Conservation (phyloP, 92 coral and sea anemone species). For the Virgularia gustaviana region DNA sequence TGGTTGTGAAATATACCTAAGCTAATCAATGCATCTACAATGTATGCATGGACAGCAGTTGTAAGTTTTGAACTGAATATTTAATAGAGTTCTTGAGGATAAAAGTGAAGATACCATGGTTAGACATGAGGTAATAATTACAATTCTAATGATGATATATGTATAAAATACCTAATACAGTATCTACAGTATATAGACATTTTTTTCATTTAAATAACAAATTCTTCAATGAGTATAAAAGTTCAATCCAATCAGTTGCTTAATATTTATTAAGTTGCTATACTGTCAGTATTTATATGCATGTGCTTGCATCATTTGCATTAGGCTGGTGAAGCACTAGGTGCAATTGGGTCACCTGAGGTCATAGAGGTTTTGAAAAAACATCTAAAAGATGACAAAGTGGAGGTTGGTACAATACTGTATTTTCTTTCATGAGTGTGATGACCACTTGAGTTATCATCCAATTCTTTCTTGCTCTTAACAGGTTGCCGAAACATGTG, state of each 20-base stretch:
- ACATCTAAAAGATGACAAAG: constrained; percentile 65
- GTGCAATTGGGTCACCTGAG: constrained; percentile 84
- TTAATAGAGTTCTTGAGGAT: constrained; percentile 82
- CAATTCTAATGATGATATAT: no score
- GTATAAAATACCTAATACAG: no score
- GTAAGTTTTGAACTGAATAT: no score
- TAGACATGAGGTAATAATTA: constrained; percentile 77
- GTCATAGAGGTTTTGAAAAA: constrained; percentile 65
- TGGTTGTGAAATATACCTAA: no score
- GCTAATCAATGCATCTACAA: not conserved
- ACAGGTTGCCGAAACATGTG: constrained; percentile 96
- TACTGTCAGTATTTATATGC: no score
- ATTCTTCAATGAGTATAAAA: no score
- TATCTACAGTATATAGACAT: no score
- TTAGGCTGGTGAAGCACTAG: constrained; percentile 99
- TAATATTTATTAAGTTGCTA: no score
- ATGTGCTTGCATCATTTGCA: no score
- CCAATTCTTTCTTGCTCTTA: not conserved
- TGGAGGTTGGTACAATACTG: constrained; percentile 75
- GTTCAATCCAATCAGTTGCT: no score
- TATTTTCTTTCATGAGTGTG: not conserved
- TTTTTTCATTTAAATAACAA: no score
- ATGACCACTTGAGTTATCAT: no score
- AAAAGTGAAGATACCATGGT: constrained; percentile 90
- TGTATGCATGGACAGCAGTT: not conserved